A percentile compares a stretch with the other conserved stretches of the same genome.
phyloP scores from a whole-genome alignment of 2,797 vertebrate species.

The Helicolenus hilgendorfi region DNA sequence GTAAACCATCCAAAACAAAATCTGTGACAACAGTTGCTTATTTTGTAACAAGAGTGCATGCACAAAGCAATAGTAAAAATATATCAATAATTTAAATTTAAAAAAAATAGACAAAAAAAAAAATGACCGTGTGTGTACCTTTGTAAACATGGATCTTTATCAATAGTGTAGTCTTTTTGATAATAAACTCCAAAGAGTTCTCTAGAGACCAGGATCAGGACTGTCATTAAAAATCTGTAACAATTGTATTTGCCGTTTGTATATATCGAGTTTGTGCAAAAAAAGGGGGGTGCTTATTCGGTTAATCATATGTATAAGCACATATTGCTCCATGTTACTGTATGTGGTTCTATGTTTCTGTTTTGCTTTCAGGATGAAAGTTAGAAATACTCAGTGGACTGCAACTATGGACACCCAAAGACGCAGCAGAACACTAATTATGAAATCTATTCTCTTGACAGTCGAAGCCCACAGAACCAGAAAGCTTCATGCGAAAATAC shows the following conservation, averaged over 20 bases:
- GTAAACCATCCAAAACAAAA: neutral
- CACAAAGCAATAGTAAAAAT: neutral
- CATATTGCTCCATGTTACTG: neutral
- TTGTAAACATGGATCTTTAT: neutral
- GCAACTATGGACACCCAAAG: conserved; percentile 45
- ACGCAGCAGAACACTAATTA: conserved; percentile 27
- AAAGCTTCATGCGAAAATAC: conserved; percentile 20
- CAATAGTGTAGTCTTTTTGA: neutral
- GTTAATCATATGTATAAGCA: neutral
- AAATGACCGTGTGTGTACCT: neutral
- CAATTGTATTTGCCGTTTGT: neutral
- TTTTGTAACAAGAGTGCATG: neutral
- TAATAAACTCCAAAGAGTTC: neutral
- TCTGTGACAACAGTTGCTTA: neutral
- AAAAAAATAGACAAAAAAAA: neutral
- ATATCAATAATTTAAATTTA: neutral
- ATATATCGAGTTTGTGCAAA: neutral
- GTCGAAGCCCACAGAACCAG: neutral
- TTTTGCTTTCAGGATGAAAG: neutral
- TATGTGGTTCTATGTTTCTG: neutral
- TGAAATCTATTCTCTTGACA: conserved; percentile 49
- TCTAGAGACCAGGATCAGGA: neutral
- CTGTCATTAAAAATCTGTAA: neutral
- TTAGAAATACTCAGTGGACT: conserved; percentile 26
- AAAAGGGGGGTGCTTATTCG: no score